phyloP scores from a whole-genome alignment of 23 tunicate species.

The Clavelina lepadiformis region DNA sequence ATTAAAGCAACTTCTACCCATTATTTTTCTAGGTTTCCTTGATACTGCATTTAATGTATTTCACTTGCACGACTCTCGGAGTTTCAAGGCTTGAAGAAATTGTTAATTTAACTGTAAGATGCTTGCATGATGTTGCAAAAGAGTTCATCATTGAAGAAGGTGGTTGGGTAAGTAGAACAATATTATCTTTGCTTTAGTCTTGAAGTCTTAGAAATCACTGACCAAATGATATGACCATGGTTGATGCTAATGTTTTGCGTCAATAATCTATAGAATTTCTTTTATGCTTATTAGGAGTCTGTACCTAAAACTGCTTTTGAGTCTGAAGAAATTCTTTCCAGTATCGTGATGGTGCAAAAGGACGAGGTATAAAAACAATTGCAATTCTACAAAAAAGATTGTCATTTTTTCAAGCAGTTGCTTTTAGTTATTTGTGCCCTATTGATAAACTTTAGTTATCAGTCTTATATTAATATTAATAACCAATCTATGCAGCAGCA shows the following conservation, averaged over 20 bases:
- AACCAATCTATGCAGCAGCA: background rate
- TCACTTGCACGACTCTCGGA: conserved; percentile 3
- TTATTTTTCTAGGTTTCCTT: conserved; percentile 33
- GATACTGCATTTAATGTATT: conserved; percentile 28
- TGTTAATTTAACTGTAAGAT: conserved; percentile 32
- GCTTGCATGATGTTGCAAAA: conserved; percentile 23
- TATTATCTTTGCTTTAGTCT: too few species aligned
- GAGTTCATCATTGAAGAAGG: conserved; percentile 28
- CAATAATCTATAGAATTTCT: too few species aligned
- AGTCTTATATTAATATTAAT: background rate
- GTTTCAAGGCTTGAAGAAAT: conserved; percentile 14
- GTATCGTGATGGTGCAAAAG: conserved; percentile 22
- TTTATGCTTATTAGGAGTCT: too few species aligned
- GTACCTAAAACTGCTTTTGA: too few species aligned
- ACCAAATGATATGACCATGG: background rate
- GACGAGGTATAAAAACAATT: conserved; percentile 1
- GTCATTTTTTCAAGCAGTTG: too few species aligned
- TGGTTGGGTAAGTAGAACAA: conserved; percentile 77
- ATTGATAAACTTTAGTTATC: too few species aligned
- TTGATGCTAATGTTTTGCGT: too few species aligned
- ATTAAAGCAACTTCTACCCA: too few species aligned
- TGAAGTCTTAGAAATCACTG: background rate
- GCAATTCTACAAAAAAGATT: too few species aligned
- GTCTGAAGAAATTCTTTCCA: conserved; percentile 20
- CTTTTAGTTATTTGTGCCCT: too few species aligned